Conservation (phyloP, 2,797 vertebrate species). For the Tokudaia muenninki region DNA sequence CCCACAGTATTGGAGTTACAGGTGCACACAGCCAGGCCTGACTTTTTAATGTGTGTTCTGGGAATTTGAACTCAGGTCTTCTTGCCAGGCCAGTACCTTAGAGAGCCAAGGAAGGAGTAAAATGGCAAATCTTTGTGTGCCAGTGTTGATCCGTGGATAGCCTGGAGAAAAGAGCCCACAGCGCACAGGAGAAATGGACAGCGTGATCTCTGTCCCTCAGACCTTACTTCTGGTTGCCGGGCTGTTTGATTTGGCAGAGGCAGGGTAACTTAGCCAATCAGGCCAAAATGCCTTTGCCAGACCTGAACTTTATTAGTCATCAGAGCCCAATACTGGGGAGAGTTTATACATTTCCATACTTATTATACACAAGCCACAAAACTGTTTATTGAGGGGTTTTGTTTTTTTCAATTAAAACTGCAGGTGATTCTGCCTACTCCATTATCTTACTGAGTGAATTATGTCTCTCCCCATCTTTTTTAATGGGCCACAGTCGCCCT, state of each 20-base stretch:
- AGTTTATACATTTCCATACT: slow-evolving; percentile 89
- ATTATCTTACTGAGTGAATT: slow-evolving; percentile 85
- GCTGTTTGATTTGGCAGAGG: slow-evolving; percentile 85
- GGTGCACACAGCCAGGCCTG: not conserved
- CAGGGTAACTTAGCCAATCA: slow-evolving; percentile 82
- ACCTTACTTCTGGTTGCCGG: slow-evolving; percentile 70
- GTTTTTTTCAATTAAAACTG: slow-evolving; percentile 73
- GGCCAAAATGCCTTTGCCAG: slow-evolving; percentile 87
- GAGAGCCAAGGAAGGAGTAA: not conserved
- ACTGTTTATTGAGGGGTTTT: slow-evolving; percentile 86
- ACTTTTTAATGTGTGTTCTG: not conserved
- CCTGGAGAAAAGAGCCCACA: not conserved
- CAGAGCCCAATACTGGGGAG: slow-evolving; percentile 86
- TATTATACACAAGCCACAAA: slow-evolving; percentile 86
- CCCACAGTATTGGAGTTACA: not conserved
- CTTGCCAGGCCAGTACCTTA: not conserved
- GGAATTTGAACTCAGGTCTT: not conserved
- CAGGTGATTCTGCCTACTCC: slow-evolving; percentile 76
- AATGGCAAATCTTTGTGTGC: slow-evolving; percentile 23
- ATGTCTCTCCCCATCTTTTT: slow-evolving; percentile 84
- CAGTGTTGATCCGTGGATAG: not conserved
- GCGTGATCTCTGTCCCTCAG: not conserved
- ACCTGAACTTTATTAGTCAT: slow-evolving; percentile 87
- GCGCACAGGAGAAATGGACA: no score
- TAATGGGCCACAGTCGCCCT: slow-evolving; percentile 85